Evolutionary conservation across 2,797 vertebrate species (phyloP).

Genomic region (Sebastolobus altivelis): DNA sequence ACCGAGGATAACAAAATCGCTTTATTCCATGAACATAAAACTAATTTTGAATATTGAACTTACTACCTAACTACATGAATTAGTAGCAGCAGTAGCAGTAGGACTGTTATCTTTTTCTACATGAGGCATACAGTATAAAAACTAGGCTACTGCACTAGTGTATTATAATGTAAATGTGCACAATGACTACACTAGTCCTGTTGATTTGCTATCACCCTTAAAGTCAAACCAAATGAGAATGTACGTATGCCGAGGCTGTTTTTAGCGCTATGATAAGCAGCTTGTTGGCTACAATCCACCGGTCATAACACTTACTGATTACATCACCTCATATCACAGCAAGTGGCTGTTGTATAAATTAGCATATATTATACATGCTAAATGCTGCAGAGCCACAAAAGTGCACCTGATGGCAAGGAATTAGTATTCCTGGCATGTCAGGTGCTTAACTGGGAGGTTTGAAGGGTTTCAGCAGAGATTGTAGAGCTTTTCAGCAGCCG

Average conservation of each 20-base stretch:
- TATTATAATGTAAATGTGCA: background rate
- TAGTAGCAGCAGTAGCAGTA: background rate
- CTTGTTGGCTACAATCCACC: conserved; percentile 32
- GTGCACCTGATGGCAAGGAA: conserved; percentile 41
- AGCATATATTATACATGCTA: conserved; percentile 62
- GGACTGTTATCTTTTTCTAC: background rate
- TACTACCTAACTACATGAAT: background rate
- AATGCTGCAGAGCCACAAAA: conserved; percentile 57
- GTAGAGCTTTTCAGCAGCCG: conserved; percentile 8
- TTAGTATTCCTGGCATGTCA: conserved; percentile 72
- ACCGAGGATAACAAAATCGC: background rate
- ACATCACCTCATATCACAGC: conserved; percentile 57
- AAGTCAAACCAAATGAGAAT: background rate
- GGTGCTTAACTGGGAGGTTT: conserved; percentile 40
- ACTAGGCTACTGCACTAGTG: background rate
- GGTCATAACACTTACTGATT: conserved; percentile 29
- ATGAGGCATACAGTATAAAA: background rate
- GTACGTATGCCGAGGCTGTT: background rate
- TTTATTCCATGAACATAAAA: background rate
- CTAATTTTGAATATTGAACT: background rate
- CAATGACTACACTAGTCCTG: background rate
- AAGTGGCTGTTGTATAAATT: conserved; percentile 61
- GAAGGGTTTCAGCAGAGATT: conserved; percentile 16
- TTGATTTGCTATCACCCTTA: background rate
- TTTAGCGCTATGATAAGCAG: conserved; percentile 25